Base-by-base conservation (phyloP, 2,888 invertebrate genomes). In the Temnothorax rugatulus region DNA sequence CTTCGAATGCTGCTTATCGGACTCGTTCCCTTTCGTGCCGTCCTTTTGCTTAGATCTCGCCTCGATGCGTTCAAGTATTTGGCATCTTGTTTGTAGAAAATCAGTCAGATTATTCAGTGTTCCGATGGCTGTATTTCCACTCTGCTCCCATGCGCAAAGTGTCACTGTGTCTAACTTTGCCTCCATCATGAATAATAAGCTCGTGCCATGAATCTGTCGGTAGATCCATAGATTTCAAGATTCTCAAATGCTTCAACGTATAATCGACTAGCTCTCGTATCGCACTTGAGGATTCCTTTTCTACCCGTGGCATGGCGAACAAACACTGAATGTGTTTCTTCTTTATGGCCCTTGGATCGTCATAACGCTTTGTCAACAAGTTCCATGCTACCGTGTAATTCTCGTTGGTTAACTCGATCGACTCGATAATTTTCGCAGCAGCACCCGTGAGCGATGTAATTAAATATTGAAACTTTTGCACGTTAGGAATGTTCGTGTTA, bases 381-480 rank as follows among this genome's bases (percentile, higher is more conserved):
- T 61, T 4, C 61, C 61, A 61, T 18, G 61, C 34, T 0, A 34
- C 18, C 4, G 7, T 18, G 7, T 61, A 61, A 34, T 61, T 61
- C 3, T 18, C 34, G 2, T 9, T 4, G 7, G 61, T 61, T 29
- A 61, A 8, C 18, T 61, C 61, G 0, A 61, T 61, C 2, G 61
- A 61, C 34, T 61, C 61, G 18, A 61, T 5, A 1, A 61, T 13
- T 18, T 34, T 61, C 4, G 61, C 61, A 2, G 61, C 34, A 18
- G 2, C 8, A 2, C 61, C 61, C 1, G 18, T 61, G 0, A 61
- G 34, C 0, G 59, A 34, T 34, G 59, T 61, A 29, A 61, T 9
- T 9, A 61, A 18, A 8, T 66, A 66, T 13, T 66, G 21, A 4
- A 66, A 66, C n/a, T 66, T 66, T 25, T 66, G 66, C 2, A 66